phyloP scores from a whole-genome alignment of 2,888 invertebrate genomes.

The Peribatodes rhomboidaria region DNA sequence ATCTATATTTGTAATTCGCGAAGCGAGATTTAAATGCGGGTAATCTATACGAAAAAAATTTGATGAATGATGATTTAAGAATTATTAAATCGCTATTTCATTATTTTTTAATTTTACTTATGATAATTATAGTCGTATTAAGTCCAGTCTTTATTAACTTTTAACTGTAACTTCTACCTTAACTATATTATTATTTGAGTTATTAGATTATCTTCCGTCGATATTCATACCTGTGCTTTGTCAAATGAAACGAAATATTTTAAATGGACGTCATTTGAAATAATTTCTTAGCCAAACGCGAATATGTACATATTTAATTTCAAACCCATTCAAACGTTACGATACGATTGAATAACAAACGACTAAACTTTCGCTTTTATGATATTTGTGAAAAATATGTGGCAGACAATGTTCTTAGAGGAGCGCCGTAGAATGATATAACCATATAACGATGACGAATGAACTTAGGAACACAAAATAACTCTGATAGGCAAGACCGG shows the following conservation, averaged over 20 bases:
- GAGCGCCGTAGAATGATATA: background rate
- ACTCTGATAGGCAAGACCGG: background rate
- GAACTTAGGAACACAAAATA: background rate
- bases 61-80: conserved; percentile 11
- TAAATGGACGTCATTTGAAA: background rate
- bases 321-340: background rate
- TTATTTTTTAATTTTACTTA: background rate
- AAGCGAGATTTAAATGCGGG: conserved; percentile 13
- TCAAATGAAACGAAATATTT: no score
- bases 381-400: conserved; percentile 5
- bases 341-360: conserved; percentile 11
- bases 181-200: no score
- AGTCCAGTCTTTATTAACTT: background rate
- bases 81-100: conserved; percentile 1
- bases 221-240: no score
- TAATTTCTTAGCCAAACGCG: background rate
- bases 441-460: conserved; percentile 6
- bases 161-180: background rate
- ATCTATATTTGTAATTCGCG: conserved; percentile 29
- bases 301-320: background rate
- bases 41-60: conserved; percentile 16
- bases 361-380: conserved; percentile 11
- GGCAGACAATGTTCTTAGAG: conserved; percentile 1
- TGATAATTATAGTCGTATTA: no score
- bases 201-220: no score